Base-by-base conservation (phyloP, 1,140 invertebrate genomes). In the Nasonia longicornis region DNA sequence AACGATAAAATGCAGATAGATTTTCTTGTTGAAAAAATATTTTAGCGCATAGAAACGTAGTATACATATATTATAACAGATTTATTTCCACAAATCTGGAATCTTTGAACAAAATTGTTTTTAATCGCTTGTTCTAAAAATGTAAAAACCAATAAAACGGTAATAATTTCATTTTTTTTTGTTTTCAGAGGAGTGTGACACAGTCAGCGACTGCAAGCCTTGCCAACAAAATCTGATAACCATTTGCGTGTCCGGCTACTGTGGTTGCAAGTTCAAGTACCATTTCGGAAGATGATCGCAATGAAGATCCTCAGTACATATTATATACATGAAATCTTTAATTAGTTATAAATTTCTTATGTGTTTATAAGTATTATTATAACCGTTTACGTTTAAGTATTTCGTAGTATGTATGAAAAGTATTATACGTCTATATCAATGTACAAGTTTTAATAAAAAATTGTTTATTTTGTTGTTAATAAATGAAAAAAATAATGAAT, bases 231-330 rank as follows among this genome's bases (percentile, higher is more conserved):
- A 64, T n/a, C 35, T 76, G 2, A 63, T 63, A 10, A 64, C 29
- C 0, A 31, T 63, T n/a, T 76, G 74, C 58, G 10, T 35, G 10
- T 29, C 22, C 16, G 74, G 74, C 29, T 76, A 63, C 26, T 76
- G 74, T 11, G 74, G 74, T 35, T 76, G 74, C 74, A 76, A 64
- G 58, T 52, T 26, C 63, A 72, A 20, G 16, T 72, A 72, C 16
- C 14, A 12, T 35, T 35, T 38, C 42, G 70, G 70, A 29, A 16
- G 14, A 72, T 63, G n/a, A 63, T 35, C 4, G 4, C 31, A 35
- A 3, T 4, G 31, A 3, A 35, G 31, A 35, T 35, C 31, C 31
- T 35, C 31, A 35, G 4, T 35, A 63, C 58, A 16, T 16, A 38
- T 38, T 38, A 31, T 38, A 38, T 38, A 38, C 8, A 38, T 38